Evolutionary conservation across 2,888 invertebrate genomes (phyloP).

Genomic region (Archaeoteleia sp.): DNA sequence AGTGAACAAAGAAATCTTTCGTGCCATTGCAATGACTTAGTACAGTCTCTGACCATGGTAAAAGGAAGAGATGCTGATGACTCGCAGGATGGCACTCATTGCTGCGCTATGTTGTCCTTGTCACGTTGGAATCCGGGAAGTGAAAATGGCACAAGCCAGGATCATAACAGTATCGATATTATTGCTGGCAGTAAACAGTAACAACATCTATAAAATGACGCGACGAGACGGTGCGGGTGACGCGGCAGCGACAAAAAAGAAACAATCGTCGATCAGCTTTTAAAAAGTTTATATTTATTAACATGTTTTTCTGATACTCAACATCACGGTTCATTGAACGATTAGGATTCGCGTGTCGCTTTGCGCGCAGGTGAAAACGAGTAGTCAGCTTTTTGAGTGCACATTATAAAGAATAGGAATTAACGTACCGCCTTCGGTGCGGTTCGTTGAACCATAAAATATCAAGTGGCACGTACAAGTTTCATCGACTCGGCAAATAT

Average conservation of each 20-base stretch:
- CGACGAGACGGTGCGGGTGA: too few species aligned
- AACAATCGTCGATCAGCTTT: slow-evolving; percentile 30
- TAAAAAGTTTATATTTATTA: slow-evolving; percentile 44
- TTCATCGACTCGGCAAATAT: slow-evolving; percentile 55
- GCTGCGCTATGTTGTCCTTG: slow-evolving; percentile 62
- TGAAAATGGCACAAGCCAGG: slow-evolving; percentile 35
- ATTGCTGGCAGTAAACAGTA: slow-evolving; percentile 25
- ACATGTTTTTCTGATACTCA: slow-evolving; percentile 37
- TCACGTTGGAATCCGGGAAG: slow-evolving; percentile 67
- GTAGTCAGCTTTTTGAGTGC: slow-evolving; percentile 54
- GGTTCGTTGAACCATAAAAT: slow-evolving; percentile 56
- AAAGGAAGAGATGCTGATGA: slow-evolving; percentile 53
- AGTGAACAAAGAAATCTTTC: slow-evolving; percentile 61
- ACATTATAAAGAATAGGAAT: slow-evolving; percentile 50
- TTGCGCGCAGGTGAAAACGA: slow-evolving; percentile 52
- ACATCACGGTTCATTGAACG: slow-evolving; percentile 51
- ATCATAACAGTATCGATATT: slow-evolving; percentile 24
- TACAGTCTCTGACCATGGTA: slow-evolving; percentile 47
- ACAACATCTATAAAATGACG: slow-evolving; percentile 1
- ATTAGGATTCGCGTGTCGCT: slow-evolving; percentile 41
- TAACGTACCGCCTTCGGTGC: slow-evolving; percentile 44
- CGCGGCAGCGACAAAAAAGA: too few species aligned
- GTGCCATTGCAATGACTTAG: slow-evolving; percentile 59
- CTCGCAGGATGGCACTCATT: slow-evolving; percentile 61
- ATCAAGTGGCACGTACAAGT: slow-evolving; percentile 51